Evolutionary conservation across 30 jellyfish, hydroid and myxozoan genomes (phyloP).

Genomic region (Turritopsis rubra): DNA sequence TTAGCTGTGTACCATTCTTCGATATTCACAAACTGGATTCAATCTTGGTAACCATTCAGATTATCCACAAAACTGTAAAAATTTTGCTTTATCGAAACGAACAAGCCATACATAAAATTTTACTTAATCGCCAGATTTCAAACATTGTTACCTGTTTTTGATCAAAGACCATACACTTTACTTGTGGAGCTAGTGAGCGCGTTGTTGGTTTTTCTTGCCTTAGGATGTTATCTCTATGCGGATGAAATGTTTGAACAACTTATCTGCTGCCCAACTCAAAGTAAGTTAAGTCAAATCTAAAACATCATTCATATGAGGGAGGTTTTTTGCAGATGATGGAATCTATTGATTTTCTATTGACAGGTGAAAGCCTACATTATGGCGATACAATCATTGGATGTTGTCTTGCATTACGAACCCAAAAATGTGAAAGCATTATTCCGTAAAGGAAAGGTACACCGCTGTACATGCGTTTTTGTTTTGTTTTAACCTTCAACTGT

Average conservation of each 20-base stretch:
- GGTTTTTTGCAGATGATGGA: background rate
- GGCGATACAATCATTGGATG: constrained; percentile 66
- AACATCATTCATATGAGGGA: too few species aligned
- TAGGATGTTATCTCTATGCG: constrained; percentile 50
- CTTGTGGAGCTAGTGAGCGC: too few species aligned
- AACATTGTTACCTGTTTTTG: too few species aligned
- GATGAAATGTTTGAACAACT: constrained; percentile 60
- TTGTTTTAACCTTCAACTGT: background rate
- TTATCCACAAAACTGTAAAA: too few species aligned
- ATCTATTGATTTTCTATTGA: background rate
- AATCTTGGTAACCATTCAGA: too few species aligned
- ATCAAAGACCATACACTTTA: too few species aligned
- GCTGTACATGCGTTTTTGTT: too few species aligned
- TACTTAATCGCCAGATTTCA: too few species aligned
- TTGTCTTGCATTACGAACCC: constrained; percentile 50
- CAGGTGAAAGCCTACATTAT: constrained; percentile 59
- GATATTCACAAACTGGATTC: too few species aligned
- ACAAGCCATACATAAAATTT: too few species aligned
- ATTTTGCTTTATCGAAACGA: too few species aligned
- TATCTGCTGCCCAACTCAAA: constrained; percentile 83
- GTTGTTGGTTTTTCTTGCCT: background rate
- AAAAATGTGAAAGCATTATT: constrained; percentile 59
- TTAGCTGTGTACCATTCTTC: too few species aligned
- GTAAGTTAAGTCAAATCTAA: constrained; percentile 7
- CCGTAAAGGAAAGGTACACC: constrained; percentile 63